Evolutionary conservation across 2,113 vertebrate genomes (phyloP).

Genomic region (Cynoglossus semilaevis): DNA sequence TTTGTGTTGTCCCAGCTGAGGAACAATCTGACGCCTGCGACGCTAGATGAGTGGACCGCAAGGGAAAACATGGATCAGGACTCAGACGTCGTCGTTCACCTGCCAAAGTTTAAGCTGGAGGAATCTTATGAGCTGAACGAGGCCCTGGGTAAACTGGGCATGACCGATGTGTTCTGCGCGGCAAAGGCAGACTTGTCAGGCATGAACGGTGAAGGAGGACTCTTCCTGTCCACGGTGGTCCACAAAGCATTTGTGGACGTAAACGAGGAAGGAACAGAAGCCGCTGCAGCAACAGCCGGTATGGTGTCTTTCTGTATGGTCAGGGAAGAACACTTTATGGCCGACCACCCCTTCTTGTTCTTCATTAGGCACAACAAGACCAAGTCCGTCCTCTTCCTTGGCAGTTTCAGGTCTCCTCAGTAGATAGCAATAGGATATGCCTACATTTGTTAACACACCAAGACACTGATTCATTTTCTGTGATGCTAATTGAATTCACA

Average conservation of each 20-base stretch:
- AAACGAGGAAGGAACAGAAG: conserved; percentile 93
- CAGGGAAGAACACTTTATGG: conserved; percentile 78
- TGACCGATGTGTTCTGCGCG: conserved; percentile 79
- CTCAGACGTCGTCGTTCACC: conserved; percentile 71
- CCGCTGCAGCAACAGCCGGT: conserved; percentile 85
- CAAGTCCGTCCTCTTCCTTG: conserved; percentile 82
- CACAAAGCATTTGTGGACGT: conserved; percentile 92
- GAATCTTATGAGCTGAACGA: conserved; percentile 79
- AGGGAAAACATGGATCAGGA: conserved; percentile 67
- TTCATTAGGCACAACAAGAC: conserved; percentile 85
- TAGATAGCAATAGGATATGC: conserved; percentile 29
- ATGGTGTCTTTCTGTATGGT: conserved; percentile 61
- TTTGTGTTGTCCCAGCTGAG: conserved; percentile 78
- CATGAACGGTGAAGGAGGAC: conserved; percentile 78
- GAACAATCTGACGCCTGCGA: conserved; percentile 78
- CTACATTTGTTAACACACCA: too few relatives aligned
- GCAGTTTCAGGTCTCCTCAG: conserved; percentile 71
- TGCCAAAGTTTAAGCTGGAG: conserved; percentile 90
- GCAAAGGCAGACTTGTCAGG: conserved; percentile 83
- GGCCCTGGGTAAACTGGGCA: conserved; percentile 77
- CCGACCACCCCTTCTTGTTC: conserved; percentile 91
- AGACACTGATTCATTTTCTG: too few relatives aligned
- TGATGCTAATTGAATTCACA: too few relatives aligned
- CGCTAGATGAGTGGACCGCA: conserved; percentile 84
- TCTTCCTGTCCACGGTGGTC: conserved; percentile 83